These are phyloP conservation scores for Diachrysia chrysitis DNA, from an alignment of 2,888 invertebrate species.

Conservation along the genomic window DNA sequence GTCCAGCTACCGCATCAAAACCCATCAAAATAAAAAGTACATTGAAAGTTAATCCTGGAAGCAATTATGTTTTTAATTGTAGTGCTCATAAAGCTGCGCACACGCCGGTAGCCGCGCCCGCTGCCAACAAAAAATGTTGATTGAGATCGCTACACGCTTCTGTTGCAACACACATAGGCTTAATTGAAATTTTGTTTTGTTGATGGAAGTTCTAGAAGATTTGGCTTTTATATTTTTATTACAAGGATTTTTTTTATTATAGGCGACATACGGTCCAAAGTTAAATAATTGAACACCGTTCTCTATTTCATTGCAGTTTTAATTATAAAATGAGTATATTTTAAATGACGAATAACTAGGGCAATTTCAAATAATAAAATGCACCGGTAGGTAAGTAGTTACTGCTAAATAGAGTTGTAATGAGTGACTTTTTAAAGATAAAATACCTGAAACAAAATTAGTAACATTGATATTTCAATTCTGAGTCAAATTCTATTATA, in stretches of 20 bases:
- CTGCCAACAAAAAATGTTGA: slow-evolving; percentile 57
- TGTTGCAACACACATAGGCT: slow-evolving; percentile 43
- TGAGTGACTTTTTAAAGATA: too few species aligned
- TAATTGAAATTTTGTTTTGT: slow-evolving; percentile 50
- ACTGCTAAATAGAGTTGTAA: too few species aligned
- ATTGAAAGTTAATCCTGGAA: slow-evolving; percentile 62
- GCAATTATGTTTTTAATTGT: slow-evolving; percentile 73
- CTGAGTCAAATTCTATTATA: background rate
- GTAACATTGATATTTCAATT: too few species aligned
- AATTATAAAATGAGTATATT: background rate
- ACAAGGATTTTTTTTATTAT: background rate
- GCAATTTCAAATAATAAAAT: too few species aligned
- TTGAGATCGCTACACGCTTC: slow-evolving; percentile 61
- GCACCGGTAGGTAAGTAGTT: too few species aligned
- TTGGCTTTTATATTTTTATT: slow-evolving; percentile 12
- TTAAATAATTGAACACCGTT: background rate
- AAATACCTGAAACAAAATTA: too few species aligned
- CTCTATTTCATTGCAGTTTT: background rate
- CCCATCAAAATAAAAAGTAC: slow-evolving; percentile 51
- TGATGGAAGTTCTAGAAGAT: slow-evolving; percentile 21
- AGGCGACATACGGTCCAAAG: background rate
- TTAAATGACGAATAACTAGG: too few species aligned
- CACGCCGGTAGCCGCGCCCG: slow-evolving; percentile 56
- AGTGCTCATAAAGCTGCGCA: slow-evolving; percentile 58
- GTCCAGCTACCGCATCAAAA: slow-evolving; percentile 26